These are phyloP conservation scores for Battus philenor DNA, from an alignment of 1,140 invertebrate genomes.

Conservation along the genomic window DNA sequence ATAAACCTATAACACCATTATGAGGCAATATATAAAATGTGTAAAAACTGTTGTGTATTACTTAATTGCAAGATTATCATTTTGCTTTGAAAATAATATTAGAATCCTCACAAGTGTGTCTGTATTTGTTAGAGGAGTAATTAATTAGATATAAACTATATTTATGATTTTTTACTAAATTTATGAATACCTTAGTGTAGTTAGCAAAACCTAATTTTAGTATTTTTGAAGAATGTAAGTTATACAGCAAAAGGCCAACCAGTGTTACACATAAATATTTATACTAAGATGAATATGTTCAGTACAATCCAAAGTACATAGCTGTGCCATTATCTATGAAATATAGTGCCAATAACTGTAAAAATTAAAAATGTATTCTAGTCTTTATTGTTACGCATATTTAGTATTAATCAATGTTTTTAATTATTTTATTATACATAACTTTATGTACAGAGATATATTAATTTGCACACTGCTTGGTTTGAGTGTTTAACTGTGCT, in stretches of 20 bases:
- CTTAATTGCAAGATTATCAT: constrained; percentile 27
- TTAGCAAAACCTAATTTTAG: constrained; percentile 63
- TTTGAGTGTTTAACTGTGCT: constrained; percentile 20
- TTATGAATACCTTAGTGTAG: constrained; percentile 67
- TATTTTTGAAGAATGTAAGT: constrained; percentile 32
- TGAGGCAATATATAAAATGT: constrained; percentile 22
- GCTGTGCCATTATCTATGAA: constrained; percentile 67
- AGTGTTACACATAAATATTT: neutral
- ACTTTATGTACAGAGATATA: constrained; percentile 28
- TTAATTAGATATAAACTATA: constrained; percentile 50
- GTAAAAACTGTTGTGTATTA: constrained; percentile 10
- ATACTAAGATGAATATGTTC: constrained; percentile 25
- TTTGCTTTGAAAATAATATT: constrained; percentile 50
- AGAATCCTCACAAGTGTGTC: constrained; percentile 55
- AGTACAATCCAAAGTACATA: constrained; percentile 51
- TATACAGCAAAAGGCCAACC: constrained; percentile 23
- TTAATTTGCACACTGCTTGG: constrained; percentile 42
- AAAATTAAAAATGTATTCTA: constrained; percentile 71
- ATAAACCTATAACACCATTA: constrained; percentile 9
- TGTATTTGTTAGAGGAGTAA: constrained; percentile 67
- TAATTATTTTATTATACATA: constrained; percentile 58
- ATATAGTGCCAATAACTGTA: constrained; percentile 75
- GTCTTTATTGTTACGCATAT: constrained; percentile 74
- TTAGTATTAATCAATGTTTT: constrained; percentile 73
- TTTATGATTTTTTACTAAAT: constrained; percentile 68